Conservation (phyloP, 2,888 invertebrate species). For the Argynnis bischoffii region DNA sequence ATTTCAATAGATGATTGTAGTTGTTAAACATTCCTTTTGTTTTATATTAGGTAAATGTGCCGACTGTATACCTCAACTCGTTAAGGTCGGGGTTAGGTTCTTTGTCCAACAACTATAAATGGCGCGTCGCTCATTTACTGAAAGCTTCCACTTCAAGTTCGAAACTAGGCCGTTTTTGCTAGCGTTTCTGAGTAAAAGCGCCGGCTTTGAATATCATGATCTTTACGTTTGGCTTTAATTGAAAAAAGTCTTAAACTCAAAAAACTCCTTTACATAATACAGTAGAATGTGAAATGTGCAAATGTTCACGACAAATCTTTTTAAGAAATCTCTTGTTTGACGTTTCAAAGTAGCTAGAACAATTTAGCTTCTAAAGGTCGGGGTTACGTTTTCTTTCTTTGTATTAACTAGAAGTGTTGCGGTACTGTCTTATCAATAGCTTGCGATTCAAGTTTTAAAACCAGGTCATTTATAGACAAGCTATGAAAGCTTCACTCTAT, state of each 20-base stretch:
- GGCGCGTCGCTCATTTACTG: constrained; percentile 37
- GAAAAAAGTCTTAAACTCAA: constrained; percentile 5
- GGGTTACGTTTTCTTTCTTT: neutral
- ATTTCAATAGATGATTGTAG: neutral
- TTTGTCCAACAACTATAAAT: constrained; percentile 53
- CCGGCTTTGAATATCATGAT: constrained; percentile 4
- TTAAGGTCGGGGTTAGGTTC: constrained; percentile 51
- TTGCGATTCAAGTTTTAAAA: constrained; percentile 1
- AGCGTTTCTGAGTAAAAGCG: constrained; percentile 7
- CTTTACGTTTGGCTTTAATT: constrained; percentile 4
- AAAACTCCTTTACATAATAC: neutral
- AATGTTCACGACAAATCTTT: neutral
- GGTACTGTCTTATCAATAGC: neutral
- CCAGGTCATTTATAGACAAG: constrained; percentile 13
- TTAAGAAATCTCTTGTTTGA: neutral
- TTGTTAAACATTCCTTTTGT: constrained; percentile 12
- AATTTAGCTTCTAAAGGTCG: neutral
- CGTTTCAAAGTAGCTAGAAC: neutral
- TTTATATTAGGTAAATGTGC: constrained; percentile 4
- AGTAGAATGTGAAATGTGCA: neutral
- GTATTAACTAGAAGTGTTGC: neutral
- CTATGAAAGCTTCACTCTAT: constrained; percentile 1
- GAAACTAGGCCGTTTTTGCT: constrained; percentile 17
- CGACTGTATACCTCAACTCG: constrained; percentile 15
- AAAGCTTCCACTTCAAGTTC: constrained; percentile 31